Conservation (phyloP, 2,113 vertebrate genomes). For the Tetrao urogallus region DNA sequence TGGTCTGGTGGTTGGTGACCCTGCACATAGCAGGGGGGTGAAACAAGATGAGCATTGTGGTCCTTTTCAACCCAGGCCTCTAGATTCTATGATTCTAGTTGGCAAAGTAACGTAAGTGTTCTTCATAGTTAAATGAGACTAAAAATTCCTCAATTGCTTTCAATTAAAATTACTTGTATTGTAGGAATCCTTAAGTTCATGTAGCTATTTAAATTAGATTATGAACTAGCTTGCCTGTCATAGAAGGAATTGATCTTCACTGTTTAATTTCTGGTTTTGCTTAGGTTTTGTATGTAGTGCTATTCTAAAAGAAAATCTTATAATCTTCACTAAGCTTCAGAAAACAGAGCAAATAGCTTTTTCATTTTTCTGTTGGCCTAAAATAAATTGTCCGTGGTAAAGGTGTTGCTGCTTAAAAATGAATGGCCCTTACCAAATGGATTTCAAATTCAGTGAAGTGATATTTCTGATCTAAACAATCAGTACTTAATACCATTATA, state of each 20-base stretch:
- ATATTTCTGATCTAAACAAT: not conserved
- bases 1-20: too few relatives aligned
- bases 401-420: not conserved
- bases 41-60: too few relatives aligned
- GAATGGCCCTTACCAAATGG: not conserved
- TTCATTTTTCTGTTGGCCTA: not conserved
- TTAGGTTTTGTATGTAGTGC: not conserved
- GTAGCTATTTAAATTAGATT: not conserved
- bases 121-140: not conserved
- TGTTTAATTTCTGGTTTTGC: not conserved
- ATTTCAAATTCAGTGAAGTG: not conserved
- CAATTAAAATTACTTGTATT: slow-evolving; percentile 1
- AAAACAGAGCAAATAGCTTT: not conserved
- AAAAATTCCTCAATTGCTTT: slow-evolving; percentile 14
- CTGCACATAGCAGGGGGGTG: too few relatives aligned
- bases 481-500: not conserved
- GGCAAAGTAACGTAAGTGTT: not conserved
- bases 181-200: slow-evolving; percentile 11
- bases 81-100: not conserved
- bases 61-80: too few relatives aligned
- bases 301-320: not conserved
- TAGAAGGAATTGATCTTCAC: not conserved
- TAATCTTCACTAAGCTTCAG: not conserved
- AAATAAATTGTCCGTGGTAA: not conserved
- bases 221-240: not conserved